phyloP scores from a whole-genome alignment of 2,888 invertebrate species.

The Dendrolimus houi region DNA sequence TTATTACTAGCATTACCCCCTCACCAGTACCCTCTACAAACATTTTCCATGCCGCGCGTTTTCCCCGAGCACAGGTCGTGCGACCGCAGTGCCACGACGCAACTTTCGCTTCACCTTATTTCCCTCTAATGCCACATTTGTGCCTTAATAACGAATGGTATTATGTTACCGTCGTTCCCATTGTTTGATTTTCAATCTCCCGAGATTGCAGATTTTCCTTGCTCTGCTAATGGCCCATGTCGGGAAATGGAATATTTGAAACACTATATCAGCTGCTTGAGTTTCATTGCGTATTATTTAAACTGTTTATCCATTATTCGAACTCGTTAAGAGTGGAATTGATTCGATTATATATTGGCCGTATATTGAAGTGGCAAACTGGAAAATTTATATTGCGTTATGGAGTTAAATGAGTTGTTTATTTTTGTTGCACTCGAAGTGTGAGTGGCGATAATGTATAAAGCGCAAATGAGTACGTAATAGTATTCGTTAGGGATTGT shows the following conservation, averaged over 20 bases:
- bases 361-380: conserved; percentile 8
- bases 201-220: conserved; percentile 53
- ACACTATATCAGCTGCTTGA: conserved; percentile 35
- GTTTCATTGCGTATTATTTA: conserved; percentile 45
- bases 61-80: conserved; percentile 21
- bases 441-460: conserved; percentile 15
- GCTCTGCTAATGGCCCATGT: conserved; percentile 49
- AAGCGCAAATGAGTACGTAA: too few species aligned
- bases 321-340: conserved; percentile 21
- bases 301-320: conserved; percentile 42
- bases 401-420: conserved; percentile 57
- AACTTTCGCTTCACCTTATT: conserved; percentile 49
- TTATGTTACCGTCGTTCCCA: conserved; percentile 55
- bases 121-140: conserved; percentile 66
- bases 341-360: conserved; percentile 12
- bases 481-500: too few species aligned
- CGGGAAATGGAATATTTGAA: conserved; percentile 46
- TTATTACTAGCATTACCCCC: conserved; percentile 68
- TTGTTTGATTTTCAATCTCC: conserved; percentile 69
- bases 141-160: conserved; percentile 67
- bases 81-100: conserved; percentile 18
- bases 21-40: conserved; percentile 60
- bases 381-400: conserved; percentile 46
- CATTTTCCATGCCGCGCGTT: conserved; percentile 54
- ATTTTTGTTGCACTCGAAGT: conserved; percentile 45